Evolutionary conservation across 2,888 invertebrate genomes (phyloP).

Genomic region (Polydesmus complanatus): DNA sequence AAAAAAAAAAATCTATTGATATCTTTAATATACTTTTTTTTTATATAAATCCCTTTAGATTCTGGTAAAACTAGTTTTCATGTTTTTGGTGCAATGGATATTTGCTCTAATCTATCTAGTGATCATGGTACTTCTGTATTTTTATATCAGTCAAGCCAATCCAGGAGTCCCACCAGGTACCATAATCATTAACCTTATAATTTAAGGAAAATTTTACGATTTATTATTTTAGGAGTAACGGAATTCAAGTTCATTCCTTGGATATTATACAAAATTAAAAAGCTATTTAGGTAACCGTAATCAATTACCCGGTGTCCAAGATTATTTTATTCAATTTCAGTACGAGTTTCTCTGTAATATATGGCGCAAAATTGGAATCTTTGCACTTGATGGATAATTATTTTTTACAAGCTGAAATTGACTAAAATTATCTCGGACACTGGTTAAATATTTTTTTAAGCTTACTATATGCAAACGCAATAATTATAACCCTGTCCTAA

Average conservation of each 20-base stretch:
- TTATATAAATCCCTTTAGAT: conserved; percentile 22
- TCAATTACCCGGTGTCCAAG: background rate
- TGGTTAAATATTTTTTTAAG: too few species aligned
- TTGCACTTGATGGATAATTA: too few species aligned
- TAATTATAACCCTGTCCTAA: too few species aligned
- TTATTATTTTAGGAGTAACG: background rate
- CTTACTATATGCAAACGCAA: too few species aligned
- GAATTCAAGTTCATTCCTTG: conserved; percentile 2
- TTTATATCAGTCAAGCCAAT: conserved; percentile 87
- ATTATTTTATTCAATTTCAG: too few species aligned
- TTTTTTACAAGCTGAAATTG: too few species aligned
- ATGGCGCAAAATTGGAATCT: background rate
- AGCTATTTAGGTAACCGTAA: background rate
- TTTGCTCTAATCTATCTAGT: conserved; percentile 73
- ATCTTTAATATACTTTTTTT: background rate
- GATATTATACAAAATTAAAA: background rate
- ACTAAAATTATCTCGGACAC: too few species aligned
- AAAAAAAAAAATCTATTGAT: too few species aligned
- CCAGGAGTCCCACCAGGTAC: conserved; percentile 92
- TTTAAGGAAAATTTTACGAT: background rate
- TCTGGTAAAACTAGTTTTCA: conserved; percentile 66
- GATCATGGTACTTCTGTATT: conserved; percentile 71
- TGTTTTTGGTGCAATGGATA: conserved; percentile 87
- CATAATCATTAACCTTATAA: conserved; percentile 31
- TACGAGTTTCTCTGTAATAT: conserved; percentile 37